Percentiles rank a stretch among this genome's conserved stretches.
phyloP scores from a whole-genome alignment of 2,113 vertebrate species.

The Struthidea cinerea region DNA sequence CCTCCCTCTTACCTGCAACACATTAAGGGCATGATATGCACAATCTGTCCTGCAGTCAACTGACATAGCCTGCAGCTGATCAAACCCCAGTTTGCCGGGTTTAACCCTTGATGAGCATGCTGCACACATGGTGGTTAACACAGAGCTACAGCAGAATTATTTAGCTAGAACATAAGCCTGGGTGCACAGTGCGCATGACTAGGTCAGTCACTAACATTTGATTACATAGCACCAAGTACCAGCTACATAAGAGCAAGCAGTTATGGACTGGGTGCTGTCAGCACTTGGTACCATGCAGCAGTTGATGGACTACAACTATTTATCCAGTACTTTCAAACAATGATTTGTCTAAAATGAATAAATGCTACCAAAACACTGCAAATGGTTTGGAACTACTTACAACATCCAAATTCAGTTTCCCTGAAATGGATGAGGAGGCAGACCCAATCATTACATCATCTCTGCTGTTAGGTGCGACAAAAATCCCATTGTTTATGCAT shows the following conservation, averaged over 20 bases:
- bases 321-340: not conserved
- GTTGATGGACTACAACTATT: not conserved
- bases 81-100: not conserved
- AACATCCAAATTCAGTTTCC: not conserved
- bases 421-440: not conserved
- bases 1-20: not conserved
- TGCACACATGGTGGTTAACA: not conserved
- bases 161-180: not conserved
- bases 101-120: not conserved
- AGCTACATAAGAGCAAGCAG: not conserved
- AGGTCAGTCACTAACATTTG: not conserved
- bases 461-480: not conserved
- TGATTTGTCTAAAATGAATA: not conserved
- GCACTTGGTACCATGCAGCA: not conserved
- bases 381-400: not conserved
- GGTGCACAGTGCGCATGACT: not conserved
- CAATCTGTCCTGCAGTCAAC: not conserved
- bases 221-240: not conserved
- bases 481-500: not conserved
- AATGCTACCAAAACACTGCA: not conserved
- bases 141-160: not conserved
- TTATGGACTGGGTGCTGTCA: not conserved
- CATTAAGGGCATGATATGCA: accelerated
- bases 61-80: not conserved
- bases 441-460: not conserved